Evolutionary conservation across 2,113 vertebrate species (phyloP), one percentile per base, ranked within the genome.

Genomic region (Pangasianodon hypophthalmus): DNA sequence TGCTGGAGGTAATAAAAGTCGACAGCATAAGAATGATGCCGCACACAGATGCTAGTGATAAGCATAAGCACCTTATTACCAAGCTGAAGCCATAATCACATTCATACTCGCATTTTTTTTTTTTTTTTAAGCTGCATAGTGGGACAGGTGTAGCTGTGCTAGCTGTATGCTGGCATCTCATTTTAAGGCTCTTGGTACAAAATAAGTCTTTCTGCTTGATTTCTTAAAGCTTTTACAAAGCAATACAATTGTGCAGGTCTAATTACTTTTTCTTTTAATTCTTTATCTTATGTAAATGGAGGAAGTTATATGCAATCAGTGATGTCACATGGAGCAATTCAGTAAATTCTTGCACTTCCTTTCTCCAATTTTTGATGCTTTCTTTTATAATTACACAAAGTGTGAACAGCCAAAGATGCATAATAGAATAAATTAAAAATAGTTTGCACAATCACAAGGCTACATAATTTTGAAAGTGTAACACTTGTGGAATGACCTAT

Each of bases 1-100:
- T 91, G 90, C 13, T 77, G 73, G 37, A 84, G 58, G 85, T 87
- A 84, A 87, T 86, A 75, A 87, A 77, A 85, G 80, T 52, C 77
- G 85, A 73, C 88, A 88, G 50, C 13, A 67, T 29, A 56, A 41
- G 44, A 84, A 86, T 77, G 85, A 88, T 62, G 88, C 64, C 52
- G 77, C 13, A 58, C 58, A 77, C 60, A 91, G 90, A 91, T 81
- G 75, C 83, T 81, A 58, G 82, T 58, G 75, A 88, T 73, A 86
- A 88, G 85, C 60, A 73, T 86, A 24, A 86, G 84, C 84, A 67
- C 84, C n/a, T 81, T 82, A 41, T 79, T 60, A 56, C 32, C 54
- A 58, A 56, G 77, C 77, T 29, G 46, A 67, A 54, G 60, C 46
- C 41, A 71, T 82, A 83, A 82, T 88, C 60, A 0, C 41, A 24